These are phyloP conservation scores for Camelus dromedarius DNA, from an alignment of 2,113 vertebrate genomes.

Conservation along the genomic window DNA sequence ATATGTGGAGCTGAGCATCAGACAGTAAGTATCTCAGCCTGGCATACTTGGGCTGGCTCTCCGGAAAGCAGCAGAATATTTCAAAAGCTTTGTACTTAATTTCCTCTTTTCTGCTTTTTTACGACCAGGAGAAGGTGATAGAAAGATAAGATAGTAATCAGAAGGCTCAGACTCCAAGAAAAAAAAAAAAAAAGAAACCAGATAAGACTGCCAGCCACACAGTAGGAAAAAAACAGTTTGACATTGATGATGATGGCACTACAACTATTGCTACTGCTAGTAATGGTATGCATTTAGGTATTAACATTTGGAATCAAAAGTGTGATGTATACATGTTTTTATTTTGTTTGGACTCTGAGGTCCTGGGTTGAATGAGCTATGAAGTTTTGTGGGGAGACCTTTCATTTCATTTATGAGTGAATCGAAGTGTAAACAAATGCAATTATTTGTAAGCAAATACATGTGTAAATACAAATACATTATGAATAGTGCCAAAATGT, in stretches of 20 bases:
- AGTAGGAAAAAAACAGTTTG: background rate
- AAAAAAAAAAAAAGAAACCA: background rate
- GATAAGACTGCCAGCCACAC: background rate
- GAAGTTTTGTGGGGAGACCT: background rate
- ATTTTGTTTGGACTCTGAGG: conserved; percentile 6
- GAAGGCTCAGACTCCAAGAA: background rate
- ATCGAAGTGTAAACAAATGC: background rate
- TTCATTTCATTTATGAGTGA: background rate
- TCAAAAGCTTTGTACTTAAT: background rate
- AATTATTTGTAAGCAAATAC: background rate
- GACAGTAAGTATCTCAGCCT: background rate
- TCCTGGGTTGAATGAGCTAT: conserved; percentile 3
- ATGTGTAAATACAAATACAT: background rate
- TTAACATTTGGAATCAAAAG: background rate
- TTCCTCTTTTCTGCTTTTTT: background rate
- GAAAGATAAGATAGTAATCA: background rate
- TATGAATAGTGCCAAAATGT: background rate
- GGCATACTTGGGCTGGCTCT: background rate
- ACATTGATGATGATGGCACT: background rate
- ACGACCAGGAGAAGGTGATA: background rate
- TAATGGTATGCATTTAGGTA: background rate
- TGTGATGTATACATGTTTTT: background rate
- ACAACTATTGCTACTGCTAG: background rate
- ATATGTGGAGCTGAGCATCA: background rate
- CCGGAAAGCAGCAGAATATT: background rate